These are phyloP conservation scores for Prostheceraeus crozeri DNA, from an alignment of 2,888 invertebrate species.

Conservation along the genomic window DNA sequence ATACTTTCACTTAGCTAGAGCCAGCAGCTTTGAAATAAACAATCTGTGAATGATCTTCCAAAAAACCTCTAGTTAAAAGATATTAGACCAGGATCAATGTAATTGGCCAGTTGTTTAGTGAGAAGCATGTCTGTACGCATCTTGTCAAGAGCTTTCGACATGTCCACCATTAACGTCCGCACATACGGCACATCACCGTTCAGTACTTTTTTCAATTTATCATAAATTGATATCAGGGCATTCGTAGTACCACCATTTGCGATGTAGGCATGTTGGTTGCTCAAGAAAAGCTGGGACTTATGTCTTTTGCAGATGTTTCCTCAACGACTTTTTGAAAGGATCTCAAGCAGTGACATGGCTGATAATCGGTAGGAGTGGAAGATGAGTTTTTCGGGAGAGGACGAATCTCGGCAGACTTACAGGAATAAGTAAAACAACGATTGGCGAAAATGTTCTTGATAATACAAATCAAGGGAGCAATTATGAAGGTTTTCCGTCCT, in stretches of 20 bases:
- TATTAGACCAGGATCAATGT: constrained; percentile 13
- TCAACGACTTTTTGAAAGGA: too few species aligned
- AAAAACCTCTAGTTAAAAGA: constrained; percentile 7
- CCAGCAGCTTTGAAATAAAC: constrained; percentile 13
- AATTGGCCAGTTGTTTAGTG: constrained; percentile 1
- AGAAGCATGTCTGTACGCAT: constrained; percentile 17
- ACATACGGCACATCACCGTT: not conserved
- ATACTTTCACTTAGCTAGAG: not conserved
- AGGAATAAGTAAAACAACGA: too few species aligned
- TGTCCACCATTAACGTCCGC: constrained; percentile 23
- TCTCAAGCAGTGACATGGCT: too few species aligned
- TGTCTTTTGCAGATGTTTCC: too few species aligned
- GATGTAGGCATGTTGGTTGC: too few species aligned
- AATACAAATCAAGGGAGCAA: too few species aligned
- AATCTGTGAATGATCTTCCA: constrained; percentile 2
- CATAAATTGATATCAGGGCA: constrained; percentile 24
- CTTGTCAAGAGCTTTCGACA: constrained; percentile 7
- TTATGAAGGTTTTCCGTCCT: too few species aligned
- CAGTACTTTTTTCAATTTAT: constrained; percentile 3
- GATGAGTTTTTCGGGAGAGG: too few species aligned
- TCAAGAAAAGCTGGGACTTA: too few species aligned
- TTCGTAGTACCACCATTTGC: constrained; percentile 10
- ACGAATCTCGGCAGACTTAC: too few species aligned
- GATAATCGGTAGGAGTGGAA: too few species aligned
- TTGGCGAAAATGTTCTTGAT: too few species aligned